Percentiles rank a stretch among this genome's conserved stretches.
Conservation (phyloP, 2,113 vertebrate species). For the Pedionomus torquatus region DNA sequence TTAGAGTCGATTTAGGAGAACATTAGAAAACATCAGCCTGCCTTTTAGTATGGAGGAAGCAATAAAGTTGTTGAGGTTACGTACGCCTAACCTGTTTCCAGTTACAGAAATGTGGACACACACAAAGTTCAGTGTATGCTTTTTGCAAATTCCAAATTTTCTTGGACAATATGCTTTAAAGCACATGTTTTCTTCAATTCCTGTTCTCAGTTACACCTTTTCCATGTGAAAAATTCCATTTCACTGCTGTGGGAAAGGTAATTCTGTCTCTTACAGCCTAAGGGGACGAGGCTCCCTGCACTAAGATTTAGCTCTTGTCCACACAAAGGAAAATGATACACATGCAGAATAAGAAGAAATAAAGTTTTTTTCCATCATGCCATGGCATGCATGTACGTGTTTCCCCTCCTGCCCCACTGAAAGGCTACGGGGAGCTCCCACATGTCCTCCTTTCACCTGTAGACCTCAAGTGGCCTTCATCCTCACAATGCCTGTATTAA, state of each 20-base stretch:
- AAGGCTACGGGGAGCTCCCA: neutral
- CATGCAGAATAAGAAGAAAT: accelerated
- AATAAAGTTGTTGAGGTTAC: neutral
- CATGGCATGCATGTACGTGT: accelerated
- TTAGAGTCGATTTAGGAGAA: neutral
- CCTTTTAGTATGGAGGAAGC: neutral
- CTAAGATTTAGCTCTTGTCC: neutral
- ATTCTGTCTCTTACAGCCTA: neutral
- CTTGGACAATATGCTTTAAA: neutral
- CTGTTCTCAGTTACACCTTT: neutral
- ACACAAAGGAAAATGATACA: neutral
- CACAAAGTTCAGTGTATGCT: neutral
- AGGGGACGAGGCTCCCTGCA: neutral
- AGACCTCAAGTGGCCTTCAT: neutral
- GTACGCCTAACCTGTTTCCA: neutral
- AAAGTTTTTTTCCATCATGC: neutral
- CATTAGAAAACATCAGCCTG: neutral
- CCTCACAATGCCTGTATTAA: neutral
- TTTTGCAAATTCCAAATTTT: neutral
- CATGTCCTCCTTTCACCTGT: neutral
- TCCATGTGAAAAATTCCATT: constrained; percentile 15
- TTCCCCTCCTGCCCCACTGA: neutral
- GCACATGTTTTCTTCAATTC: neutral
- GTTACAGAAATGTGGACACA: neutral
- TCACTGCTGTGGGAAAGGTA: constrained; percentile 6